A percentile compares a stretch with the other conserved stretches of the same genome.
phyloP scores from a whole-genome alignment of 2,113 vertebrate species.

The Epinephelus cyanopodus region DNA sequence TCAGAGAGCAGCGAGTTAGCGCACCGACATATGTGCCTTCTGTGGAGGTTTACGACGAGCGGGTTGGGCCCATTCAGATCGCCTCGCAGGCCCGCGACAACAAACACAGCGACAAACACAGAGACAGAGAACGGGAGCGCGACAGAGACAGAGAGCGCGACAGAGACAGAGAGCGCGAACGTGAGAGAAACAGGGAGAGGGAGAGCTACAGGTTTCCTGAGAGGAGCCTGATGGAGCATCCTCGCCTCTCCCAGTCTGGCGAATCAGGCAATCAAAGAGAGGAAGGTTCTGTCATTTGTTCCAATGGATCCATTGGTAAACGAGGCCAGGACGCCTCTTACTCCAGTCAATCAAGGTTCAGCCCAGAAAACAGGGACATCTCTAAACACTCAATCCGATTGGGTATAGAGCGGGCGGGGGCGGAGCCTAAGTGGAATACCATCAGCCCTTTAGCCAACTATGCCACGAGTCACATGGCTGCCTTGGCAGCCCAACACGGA shows the following conservation, averaged over 20 bases:
- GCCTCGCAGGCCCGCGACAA: slow-evolving; percentile 93
- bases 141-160: slow-evolving; percentile 71
- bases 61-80: slow-evolving; percentile 92
- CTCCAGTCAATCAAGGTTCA: slow-evolving; percentile 84
- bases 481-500: slow-evolving; percentile 92
- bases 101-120: slow-evolving; percentile 81
- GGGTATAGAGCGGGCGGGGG: slow-evolving; percentile 81
- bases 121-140: slow-evolving; percentile 79
- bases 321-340: slow-evolving; percentile 83
- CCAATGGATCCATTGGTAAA: slow-evolving; percentile 88
- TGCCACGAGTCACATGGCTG: slow-evolving; percentile 93
- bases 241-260: slow-evolving; percentile 81
- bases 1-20: slow-evolving; percentile 93
- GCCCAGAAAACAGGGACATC: slow-evolving; percentile 86
- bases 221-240: slow-evolving; percentile 79
- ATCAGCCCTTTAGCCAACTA: slow-evolving; percentile 92
- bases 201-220: slow-evolving; percentile 80
- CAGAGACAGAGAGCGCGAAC: slow-evolving; percentile 70
- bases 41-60: slow-evolving; percentile 94
- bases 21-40: slow-evolving; percentile 98
- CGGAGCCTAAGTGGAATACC: slow-evolving; percentile 92
- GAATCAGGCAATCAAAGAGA: slow-evolving; percentile 89
- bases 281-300: slow-evolving; percentile 93
- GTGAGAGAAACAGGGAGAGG: slow-evolving; percentile 84
- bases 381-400: slow-evolving; percentile 89